A percentile compares a stretch with the other conserved stretches of the same genome.
Conservation (phyloP, 92 coral and sea anemone genomes). For the Metridium senile region DNA sequence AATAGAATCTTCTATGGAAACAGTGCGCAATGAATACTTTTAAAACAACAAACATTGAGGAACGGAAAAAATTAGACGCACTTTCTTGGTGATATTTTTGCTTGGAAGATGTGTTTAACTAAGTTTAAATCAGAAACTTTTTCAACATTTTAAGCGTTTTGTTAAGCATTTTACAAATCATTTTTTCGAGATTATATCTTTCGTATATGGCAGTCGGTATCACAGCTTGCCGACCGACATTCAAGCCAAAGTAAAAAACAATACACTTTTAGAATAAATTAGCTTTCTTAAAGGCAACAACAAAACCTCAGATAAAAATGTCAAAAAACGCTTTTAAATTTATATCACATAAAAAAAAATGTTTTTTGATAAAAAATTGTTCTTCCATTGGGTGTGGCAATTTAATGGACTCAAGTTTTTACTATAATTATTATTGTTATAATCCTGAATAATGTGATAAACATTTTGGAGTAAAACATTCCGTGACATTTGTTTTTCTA, state of each 20-base stretch:
- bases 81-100: too few relatives aligned
- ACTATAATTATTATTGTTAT: slow-evolving; percentile 2
- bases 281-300: not conserved
- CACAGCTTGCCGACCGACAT: slow-evolving; percentile 1
- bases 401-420: slow-evolving; percentile 6
- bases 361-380: too few relatives aligned
- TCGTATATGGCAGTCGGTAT: not conserved
- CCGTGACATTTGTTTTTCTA: slow-evolving; percentile 18
- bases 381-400: not conserved
- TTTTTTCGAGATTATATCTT: not conserved
- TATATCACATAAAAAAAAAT: not conserved
- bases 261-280: not conserved
- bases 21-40: too few relatives aligned
- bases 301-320: slow-evolving; percentile 13
- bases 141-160: not conserved
- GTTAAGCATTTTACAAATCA: not conserved
- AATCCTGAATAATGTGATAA: not conserved
- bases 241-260: not conserved
- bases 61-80: too few relatives aligned
- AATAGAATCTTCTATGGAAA: not conserved
- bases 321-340: not conserved
- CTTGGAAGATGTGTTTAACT: too few relatives aligned
- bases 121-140: not conserved
- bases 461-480: not conserved
- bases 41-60: too few relatives aligned